Evolutionary conservation across 2,888 invertebrate genomes (phyloP), one percentile per base, ranked within the genome.

Genomic region (Amorpha juglandis): DNA sequence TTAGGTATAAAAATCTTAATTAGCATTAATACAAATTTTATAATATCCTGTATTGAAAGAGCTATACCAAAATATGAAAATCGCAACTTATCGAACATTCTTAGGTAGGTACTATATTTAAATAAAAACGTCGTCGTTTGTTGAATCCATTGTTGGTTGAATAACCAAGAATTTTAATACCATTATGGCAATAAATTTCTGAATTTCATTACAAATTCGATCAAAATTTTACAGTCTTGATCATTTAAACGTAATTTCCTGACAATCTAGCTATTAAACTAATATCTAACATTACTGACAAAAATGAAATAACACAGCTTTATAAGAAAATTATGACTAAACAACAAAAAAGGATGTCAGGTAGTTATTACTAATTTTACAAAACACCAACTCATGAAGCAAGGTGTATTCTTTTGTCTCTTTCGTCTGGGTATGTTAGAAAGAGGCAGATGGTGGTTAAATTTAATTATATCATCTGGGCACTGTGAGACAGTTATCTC

Each of bases 381-480:
- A 58, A 58, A 58, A 69, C 69, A 68, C 65, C 71, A n/a, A 52
- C 42, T 62, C 50, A 62, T 66, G 51, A 45, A 53, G 52, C 62
- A 66, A 66, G 66, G 52, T 66, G 62, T 50, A 50, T 63, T 53
- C 47, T 45, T 64, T 69, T 45, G 35, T 83, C 86, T 72, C 72
- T 74, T 68, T 86, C 79, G 53, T 70, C 71, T 27, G 64, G 63
- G 63, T 19, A 55, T 3, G 69, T 74, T 63, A 73, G 81, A 89
- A 69, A 67, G 76, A 72, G 82, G 81, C 83, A 86, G 86, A 19
- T 35, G 38, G 74, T 70, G 68, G 72, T 76, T 80, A 74, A 74
- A 90, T 90, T 89, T 89, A 90, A 90, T 91, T 89, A 90, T 79
- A 82, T 80, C 80, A 83, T 78, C 79, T 68, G 74, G 77, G 72